Base-by-base conservation (phyloP, 1,140 invertebrate genomes). In the Drosophila novamexicana region DNA sequence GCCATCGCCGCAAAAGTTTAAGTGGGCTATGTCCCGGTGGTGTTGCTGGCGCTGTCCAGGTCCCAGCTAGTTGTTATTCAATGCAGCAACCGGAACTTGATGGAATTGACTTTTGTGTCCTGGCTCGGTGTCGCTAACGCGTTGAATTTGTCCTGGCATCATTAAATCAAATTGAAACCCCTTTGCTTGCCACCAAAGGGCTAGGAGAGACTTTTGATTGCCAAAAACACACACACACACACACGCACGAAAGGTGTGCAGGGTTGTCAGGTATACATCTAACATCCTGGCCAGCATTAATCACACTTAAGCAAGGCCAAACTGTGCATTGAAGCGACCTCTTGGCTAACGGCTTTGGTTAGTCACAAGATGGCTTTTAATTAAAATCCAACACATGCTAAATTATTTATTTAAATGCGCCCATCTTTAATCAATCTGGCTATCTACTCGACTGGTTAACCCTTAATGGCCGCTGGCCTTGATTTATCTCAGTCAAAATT, bases 141-240 rank as follows among this genome's bases (percentile, higher is more conserved):
- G 73, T 88, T 88, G 84, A 86, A 86, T 83, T 88, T 86, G 83
- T 88, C 76, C 83, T 79, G 73, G 79, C 83, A 77, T 76, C 83
- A 86, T 86, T 86, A 86, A 86, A 89, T 86, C 83, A 86, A 86
- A 86, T 86, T 86, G 83, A 89, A 86, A 88, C 83, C 83, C 82
- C 81, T 86, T 86, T 86, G 75, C 47, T 70, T 54, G 42, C 34
- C 62, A 66, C 77, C 79, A 88, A 80, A 82, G 79, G 83, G 77
- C 76, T 71, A 54, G 49, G 45, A 74, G 73, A 80, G 73, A 83
- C 84, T 79, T 89, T 83, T 88, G 83, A 86, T 86, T 86, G 83
- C 83, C 84, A 74, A 86, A 85, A 86, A 68, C 39, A 56, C 59
- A 34, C 12, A 12, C 16, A 64, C 12, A 29, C 18, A 42, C 68